Evolutionary conservation across 2,888 invertebrate species (phyloP), one percentile per base, ranked within the genome.

Genomic region (Aromia moschata): DNA sequence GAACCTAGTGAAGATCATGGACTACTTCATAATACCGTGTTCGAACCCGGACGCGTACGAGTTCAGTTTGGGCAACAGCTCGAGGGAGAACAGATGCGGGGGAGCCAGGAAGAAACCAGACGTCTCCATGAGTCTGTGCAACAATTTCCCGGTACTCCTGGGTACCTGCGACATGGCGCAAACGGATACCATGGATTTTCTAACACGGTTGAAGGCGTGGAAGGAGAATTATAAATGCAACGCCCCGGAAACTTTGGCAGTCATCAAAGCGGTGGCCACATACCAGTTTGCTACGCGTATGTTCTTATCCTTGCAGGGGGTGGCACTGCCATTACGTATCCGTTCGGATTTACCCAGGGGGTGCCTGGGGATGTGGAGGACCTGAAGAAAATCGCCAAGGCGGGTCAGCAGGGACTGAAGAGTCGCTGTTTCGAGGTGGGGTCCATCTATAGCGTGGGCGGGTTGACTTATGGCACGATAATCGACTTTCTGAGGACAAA

Each of bases 11-110:
- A 64, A 65, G 25, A 51, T 70, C 10, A 68, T 67, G 61, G 70
- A 73, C 33, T 74, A 67, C 20, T 59, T 61, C 12, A 70, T 74
- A n/a, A 55, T 71, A n/a, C 74, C 74, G 1, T 73, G 72, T 41
- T 58, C 64, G 12, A 74, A 74, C 54, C 74, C 74, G 1, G 74
- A 74, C 44, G 70, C 67, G 0, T 74, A 74, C 36, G 68, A 70
- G 10, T 56, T 45, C 40, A 57, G 15, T n/a, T 17, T 64, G 5
- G 46, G 45, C 11, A 49, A 49, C 2, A 41, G 46, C 36, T 9
- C 16, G 2, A 53, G 17, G 31, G 2, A 33, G 10, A 41, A 37
- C 18, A n/a, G n/a, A n/a, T n/a, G n/a, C n/a, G n/a, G n/a, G n/a
- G n/a, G n/a, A n/a, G n/a, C n/a, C n/a, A n/a, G n/a, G n/a, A n/a